Conservation (phyloP, 1,140 invertebrate genomes). For the Glossosoma conforme region DNA sequence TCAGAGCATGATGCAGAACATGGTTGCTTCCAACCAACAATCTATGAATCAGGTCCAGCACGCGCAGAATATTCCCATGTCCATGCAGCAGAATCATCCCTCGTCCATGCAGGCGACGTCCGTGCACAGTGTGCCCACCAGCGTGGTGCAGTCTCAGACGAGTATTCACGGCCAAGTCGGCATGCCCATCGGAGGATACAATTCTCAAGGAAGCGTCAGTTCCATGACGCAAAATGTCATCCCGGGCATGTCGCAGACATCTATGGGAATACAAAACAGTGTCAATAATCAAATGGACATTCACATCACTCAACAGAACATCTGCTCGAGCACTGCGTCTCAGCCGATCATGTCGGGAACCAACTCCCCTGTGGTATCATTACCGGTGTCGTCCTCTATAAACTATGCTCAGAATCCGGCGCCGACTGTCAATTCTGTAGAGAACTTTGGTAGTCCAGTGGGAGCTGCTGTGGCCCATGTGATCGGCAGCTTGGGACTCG, state of each 20-base stretch:
- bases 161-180: conserved; percentile 36
- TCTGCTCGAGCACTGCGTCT: conserved; percentile 32
- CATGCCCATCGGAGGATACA: conserved; percentile 26
- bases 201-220: conserved; percentile 19
- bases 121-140: conserved; percentile 39
- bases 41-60: conserved; percentile 21
- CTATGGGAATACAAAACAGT: conserved; percentile 28
- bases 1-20: conserved; percentile 29
- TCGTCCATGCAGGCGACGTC: conserved; percentile 41
- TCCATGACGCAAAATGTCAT: conserved; percentile 36
- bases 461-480: conserved; percentile 48
- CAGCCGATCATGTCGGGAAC: conserved; percentile 38
- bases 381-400: conserved; percentile 45
- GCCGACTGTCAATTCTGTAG: conserved; percentile 33
- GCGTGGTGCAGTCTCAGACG: conserved; percentile 47
- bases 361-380: conserved; percentile 48
- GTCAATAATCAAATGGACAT: conserved; percentile 27
- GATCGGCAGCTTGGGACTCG: conserved; percentile 45
- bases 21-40: conserved; percentile 26
- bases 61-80: conserved; percentile 47
- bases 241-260: conserved; percentile 46
- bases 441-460: conserved; percentile 50
- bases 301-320: conserved; percentile 37
- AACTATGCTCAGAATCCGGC: conserved; percentile 40
- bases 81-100: conserved; percentile 46